phyloP scores from a whole-genome alignment of 1,140 invertebrate genomes.

The Plectrocnemia conspersa region DNA sequence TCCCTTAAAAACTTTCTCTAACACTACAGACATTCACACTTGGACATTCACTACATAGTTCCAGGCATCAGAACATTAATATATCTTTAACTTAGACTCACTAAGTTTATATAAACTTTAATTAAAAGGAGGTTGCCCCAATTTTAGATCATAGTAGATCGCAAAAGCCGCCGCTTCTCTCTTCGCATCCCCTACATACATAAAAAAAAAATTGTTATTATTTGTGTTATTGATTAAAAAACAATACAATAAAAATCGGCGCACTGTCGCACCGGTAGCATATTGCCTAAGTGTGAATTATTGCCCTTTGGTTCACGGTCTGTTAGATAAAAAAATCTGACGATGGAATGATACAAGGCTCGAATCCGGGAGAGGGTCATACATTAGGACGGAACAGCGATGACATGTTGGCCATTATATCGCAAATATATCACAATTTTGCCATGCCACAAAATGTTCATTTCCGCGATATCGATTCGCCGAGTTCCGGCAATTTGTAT shows the following conservation, averaged over 20 bases:
- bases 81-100: neutral
- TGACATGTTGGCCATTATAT: conserved; percentile 21
- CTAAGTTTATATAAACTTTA: neutral
- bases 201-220: too few species aligned
- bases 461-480: neutral
- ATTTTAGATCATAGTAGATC: too few species aligned
- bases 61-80: too few species aligned
- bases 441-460: too few species aligned
- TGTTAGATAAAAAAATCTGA: conserved; percentile 22
- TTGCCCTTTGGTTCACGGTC: conserved; percentile 22
- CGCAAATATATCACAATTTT: conserved; percentile 23
- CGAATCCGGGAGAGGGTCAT: conserved; percentile 1
- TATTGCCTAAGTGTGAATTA: conserved; percentile 27
- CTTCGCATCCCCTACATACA: too few species aligned
- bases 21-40: too few species aligned
- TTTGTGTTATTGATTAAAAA: too few species aligned
- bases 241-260: too few species aligned
- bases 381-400: conserved; percentile 18
- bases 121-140: neutral
- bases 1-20: too few species aligned
- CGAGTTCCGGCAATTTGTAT: neutral
- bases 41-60: too few species aligned
- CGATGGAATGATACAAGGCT: conserved; percentile 15
- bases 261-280: neutral
- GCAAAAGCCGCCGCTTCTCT: too few species aligned